Evolutionary conservation across 2,888 invertebrate species (phyloP), one percentile per base, ranked within the genome.

Genomic region (Malthinus seriepunctatus): DNA sequence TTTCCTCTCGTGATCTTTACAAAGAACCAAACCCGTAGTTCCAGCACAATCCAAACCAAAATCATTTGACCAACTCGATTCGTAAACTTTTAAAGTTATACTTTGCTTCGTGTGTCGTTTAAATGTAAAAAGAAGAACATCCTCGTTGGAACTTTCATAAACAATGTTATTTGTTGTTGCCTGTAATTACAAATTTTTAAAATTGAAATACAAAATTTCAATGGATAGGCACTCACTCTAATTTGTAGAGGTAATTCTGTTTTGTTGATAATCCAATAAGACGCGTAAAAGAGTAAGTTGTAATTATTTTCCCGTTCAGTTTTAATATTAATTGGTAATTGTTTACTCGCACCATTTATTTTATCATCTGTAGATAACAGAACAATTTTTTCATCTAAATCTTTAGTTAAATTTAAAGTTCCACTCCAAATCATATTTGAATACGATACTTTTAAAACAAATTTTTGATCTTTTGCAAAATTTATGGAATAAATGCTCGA

Each of bases 221-320:
- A 9, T 33, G 23, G 0, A 39, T 11, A 10, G 3, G 32, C 5
- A 35, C 73, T 75, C 75, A 90, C 92, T 83, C 90, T 88, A 64
- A 93, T 83, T 75, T 89, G 88, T 64, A 95, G 76, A 2, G 94
- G 92, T 61, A 95, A 79, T 9, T 91, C 91, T 3, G 93, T 90
- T 78, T 92, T 92, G 79, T 95, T 95, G 64, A 95, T 87, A 71
- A 95, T 83, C 94, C 95, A 95, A 76, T 90, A 93, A 10, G 91
- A 91, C 1, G 91, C 87, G 74, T 90, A 89, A 70, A 92, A 81
- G 70, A 83, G 83, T 51, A 92, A 76, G 63, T 87, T 84, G 77
- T 87, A 85, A 67, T 84, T 84, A 49, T 84, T 83, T 34, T 81
- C 81, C 50, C 86, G 81, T 57, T 86, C 86, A 12, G 88, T 82